A percentile compares a stretch with the other conserved stretches of the same genome.
Evolutionary conservation across 2,888 invertebrate genomes (phyloP).

Genomic region (Saturnia pavonia): DNA sequence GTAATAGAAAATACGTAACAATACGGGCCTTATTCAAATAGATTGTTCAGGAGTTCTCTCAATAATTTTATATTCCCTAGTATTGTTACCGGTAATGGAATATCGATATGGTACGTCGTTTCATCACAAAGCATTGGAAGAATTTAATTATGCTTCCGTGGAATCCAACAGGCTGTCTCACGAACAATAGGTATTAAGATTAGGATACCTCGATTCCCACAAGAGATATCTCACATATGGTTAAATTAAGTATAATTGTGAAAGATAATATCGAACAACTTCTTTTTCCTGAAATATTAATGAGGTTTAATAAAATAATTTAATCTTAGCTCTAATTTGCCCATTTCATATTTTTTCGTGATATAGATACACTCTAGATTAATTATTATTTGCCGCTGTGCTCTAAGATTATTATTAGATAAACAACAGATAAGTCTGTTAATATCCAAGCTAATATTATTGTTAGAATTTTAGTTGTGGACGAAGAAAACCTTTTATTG

Average conservation of each 20-base stretch:
- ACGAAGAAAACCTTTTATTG: too few species aligned
- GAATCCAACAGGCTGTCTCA: conserved; percentile 26
- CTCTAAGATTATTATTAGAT: too few species aligned
- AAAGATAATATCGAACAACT: too few species aligned
- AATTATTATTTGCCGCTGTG: too few species aligned
- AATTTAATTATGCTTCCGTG: conserved; percentile 49
- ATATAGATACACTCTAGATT: too few species aligned
- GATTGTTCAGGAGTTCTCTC: conserved; percentile 27
- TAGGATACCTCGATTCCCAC: conserved; percentile 17
- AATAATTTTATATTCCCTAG: conserved; percentile 34
- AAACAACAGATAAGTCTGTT: too few species aligned
- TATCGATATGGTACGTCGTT: conserved; percentile 27
- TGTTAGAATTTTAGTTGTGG: too few species aligned
- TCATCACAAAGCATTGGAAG: conserved; percentile 40
- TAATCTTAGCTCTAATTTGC: too few species aligned
- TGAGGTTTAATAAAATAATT: too few species aligned
- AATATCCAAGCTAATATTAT: too few species aligned
- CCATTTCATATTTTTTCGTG: too few species aligned
- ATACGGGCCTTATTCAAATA: conserved; percentile 19
- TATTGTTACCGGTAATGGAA: conserved; percentile 45
- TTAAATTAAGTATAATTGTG: background rate
- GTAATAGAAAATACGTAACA: conserved; percentile 21
- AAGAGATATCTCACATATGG: background rate
- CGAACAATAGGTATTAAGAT: conserved; percentile 27
- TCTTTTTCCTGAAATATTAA: too few species aligned